phyloP scores from a whole-genome alignment of 2,888 invertebrate species.

The Urechis unicinctus region DNA sequence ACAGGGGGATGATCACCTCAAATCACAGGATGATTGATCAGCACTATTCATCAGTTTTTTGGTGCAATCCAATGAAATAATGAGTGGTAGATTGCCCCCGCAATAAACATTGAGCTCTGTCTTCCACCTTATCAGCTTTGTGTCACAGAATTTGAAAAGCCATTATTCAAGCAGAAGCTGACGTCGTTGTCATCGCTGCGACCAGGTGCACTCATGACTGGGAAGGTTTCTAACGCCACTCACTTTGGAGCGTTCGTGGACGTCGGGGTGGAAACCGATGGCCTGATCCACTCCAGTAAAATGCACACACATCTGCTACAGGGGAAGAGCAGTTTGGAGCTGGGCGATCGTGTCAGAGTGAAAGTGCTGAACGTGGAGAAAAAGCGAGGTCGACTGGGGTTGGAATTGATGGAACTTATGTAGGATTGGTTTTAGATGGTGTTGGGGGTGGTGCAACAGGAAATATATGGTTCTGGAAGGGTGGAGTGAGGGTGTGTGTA shows the following conservation, averaged over 20 bases:
- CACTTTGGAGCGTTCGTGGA: slow-evolving; percentile 91
- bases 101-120: too few species aligned
- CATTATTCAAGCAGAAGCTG: slow-evolving; percentile 71
- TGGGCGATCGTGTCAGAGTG: slow-evolving; percentile 40
- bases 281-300: slow-evolving; percentile 51
- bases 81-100: too few species aligned
- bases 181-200: slow-evolving; percentile 63
- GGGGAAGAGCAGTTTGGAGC: slow-evolving; percentile 21
- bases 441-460: too few species aligned
- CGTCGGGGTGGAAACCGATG: slow-evolving; percentile 50
- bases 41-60: too few species aligned
- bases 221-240: slow-evolving; percentile 78
- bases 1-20: too few species aligned
- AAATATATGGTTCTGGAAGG: too few species aligned
- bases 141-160: slow-evolving; percentile 56
- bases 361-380: slow-evolving; percentile 29
- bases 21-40: too few species aligned
- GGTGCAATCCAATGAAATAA: too few species aligned
- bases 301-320: slow-evolving; percentile 22
- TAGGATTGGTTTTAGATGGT: too few species aligned
- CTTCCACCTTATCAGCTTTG: too few species aligned
- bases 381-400: slow-evolving; percentile 28
- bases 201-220: slow-evolving; percentile 48
- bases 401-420: slow-evolving; percentile 19
- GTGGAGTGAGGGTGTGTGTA: too few species aligned